Base-by-base conservation (phyloP, 2,888 invertebrate genomes). In the Epinotia brunnichana region DNA sequence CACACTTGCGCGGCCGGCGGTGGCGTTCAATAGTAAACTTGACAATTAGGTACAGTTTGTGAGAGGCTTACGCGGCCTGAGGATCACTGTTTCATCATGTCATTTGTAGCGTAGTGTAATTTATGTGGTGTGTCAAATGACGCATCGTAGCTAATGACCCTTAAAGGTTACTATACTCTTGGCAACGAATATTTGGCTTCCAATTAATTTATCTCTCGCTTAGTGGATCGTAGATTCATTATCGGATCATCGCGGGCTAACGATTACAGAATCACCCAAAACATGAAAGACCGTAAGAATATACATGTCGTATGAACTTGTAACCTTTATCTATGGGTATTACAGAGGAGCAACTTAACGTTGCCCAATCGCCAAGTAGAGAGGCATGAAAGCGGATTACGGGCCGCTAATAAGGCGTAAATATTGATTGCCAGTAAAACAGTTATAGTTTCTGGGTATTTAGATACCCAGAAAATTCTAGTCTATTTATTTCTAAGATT, bases 231-330 rank as follows among this genome's bases (percentile, higher is more conserved):
- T 54, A 54, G 64, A 66, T 54, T 66, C 54, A 54, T 66, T 66
- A 66, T 66, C 64, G 64, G 64, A 54, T 66, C 64, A 66, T 54
- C 64, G n/a, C 39, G 39, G 62, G 35, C 64, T 54, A 41, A 54
- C 54, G 39, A 54, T n/a, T 66, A 41, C 41, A 2, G 15, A 19
- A 2, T 54, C 10, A 4, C 53, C 13, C 39, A n/a, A 54, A 54
- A 54, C 39, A 54, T n/a, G 41, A 21, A 66, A 54, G 41, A 51
- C n/a, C 19, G n/a, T 35, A 51, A 39, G 17, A 64, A 29, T 39
- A 24, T 41, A n/a, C 13, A 17, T 39, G 15, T 53, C 15, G 13
- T 13, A 53, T 53, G 21, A 17, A 35, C 19, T 64, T 39, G 51
- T 13, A 1, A 24, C 63, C 17, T 29, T 63, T 51, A 4, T 63